Conservation (phyloP, 2,888 invertebrate genomes). For the Phaedon cochleariae region DNA sequence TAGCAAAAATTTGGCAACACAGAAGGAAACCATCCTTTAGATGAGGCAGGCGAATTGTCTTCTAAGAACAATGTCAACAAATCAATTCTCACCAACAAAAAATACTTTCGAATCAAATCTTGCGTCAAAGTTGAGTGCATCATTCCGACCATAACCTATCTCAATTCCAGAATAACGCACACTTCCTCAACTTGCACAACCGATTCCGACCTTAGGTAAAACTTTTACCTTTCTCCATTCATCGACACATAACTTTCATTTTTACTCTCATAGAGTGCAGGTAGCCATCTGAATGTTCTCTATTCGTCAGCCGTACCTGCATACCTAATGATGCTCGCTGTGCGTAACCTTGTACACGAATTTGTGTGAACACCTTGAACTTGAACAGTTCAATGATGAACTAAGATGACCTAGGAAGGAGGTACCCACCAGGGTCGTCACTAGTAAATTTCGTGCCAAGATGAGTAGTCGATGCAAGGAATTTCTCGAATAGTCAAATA, state of each 20-base stretch:
- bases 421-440: background rate
- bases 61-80: too few species aligned
- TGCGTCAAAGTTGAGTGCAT: too few species aligned
- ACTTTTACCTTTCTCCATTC: slow-evolving; percentile 38
- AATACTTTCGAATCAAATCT: too few species aligned
- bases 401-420: slow-evolving; percentile 5
- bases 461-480: too few species aligned
- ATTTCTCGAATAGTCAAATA: too few species aligned
- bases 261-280: slow-evolving; percentile 34
- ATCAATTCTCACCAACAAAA: too few species aligned
- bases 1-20: too few species aligned
- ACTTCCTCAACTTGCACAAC: slow-evolving; percentile 28
- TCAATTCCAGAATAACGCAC: background rate
- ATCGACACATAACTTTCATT: slow-evolving; percentile 42
- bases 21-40: too few species aligned
- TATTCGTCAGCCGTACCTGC: slow-evolving; percentile 16
- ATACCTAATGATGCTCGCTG: slow-evolving; percentile 4
- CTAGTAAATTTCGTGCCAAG: background rate
- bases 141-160: slow-evolving; percentile 10
- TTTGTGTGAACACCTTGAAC: slow-evolving; percentile 40
- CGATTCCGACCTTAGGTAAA: slow-evolving; percentile 39
- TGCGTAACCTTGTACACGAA: slow-evolving; percentile 36
- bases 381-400: slow-evolving; percentile 27
- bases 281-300: slow-evolving; percentile 22
- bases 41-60: too few species aligned